Base-by-base conservation (phyloP, 2,888 invertebrate genomes). In the Cyclophora punctaria region DNA sequence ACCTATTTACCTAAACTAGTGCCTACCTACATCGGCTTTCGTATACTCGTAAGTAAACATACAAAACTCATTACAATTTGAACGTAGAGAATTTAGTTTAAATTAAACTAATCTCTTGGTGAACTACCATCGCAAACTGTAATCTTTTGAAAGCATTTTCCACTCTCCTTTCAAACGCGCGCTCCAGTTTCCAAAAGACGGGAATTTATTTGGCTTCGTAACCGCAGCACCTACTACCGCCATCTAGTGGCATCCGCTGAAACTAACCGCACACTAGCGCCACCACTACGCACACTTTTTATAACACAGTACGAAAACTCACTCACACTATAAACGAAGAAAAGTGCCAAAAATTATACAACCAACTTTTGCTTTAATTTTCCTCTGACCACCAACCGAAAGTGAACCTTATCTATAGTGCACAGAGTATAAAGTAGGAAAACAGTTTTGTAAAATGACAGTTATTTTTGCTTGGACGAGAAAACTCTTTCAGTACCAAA, bases 231-330 rank as follows among this genome's bases (percentile, higher is more conserved):
- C 72, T 7, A 46, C 56, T 73, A 67, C 50, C 75, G 84, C 80
- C 86, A 86, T 85, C 87, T 86, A 60, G 53, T 64, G 53, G 65
- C 55, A 50, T 51, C 55, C 64, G 64, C 61, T 53, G 44, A 64
- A 60, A 83, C 65, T 64, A 45, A 42, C 41, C 63, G 67, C 73
- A 73, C 83, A 83, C 80, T 83, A 84, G 83, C 87, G 86, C 86
- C 85, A 72, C 49, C 49, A 49, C 56, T 59, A 67, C 70, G 64
- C 71, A 73, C 69, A 68, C 62, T 74, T 78, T 79, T 77, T 76
- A 73, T 67, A 34, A 56, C 55, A 48, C 49, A 65, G 56, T 76
- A 66, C 56, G 54, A 56, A 80, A 64, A 59, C 55, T 59, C 67
- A 81, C 83, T 53, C 79, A 78, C 77, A 80, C 80, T 66, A 41